Conservation (phyloP, 2,113 vertebrate species). For the Acrocephalus kingi region DNA sequence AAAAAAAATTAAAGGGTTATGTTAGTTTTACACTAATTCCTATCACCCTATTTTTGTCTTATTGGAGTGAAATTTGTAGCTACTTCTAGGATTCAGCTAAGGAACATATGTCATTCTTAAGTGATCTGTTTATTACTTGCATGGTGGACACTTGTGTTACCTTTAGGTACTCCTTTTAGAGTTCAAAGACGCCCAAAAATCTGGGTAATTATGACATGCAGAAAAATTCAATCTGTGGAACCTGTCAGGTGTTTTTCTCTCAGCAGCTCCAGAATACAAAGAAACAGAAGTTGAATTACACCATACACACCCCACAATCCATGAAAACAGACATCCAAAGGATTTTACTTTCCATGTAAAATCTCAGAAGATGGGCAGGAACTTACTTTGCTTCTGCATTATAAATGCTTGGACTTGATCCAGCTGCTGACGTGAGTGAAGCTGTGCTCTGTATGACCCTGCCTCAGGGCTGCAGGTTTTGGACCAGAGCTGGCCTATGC, state of each 20-base stretch:
- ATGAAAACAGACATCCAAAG: not conserved
- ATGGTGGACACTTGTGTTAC: not conserved
- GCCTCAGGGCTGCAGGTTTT: not conserved
- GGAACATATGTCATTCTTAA: not conserved
- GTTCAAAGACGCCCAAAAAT: not conserved
- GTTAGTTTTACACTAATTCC: not conserved
- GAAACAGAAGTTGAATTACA: not conserved
- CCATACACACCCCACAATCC: rapidly evolving
- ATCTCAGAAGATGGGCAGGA: not conserved
- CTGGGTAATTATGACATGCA: rapidly evolving
- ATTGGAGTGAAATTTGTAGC: not conserved
- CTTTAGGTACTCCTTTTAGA: not conserved
- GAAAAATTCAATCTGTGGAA: not conserved
- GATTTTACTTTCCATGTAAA: not conserved
- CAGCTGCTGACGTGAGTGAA: rapidly evolving
- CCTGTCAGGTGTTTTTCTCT: not conserved
- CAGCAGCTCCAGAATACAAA: not conserved
- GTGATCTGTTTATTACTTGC: not conserved
- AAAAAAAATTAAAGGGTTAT: not conserved
- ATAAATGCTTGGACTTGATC: not conserved
- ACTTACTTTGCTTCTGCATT: not conserved
- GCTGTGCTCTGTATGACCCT: not conserved
- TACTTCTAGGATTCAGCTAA: not conserved
- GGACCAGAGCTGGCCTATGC: not conserved
- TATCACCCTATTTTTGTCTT: not conserved